A percentile compares a stretch with the other conserved stretches of the same genome.
These are phyloP conservation scores for Thinocorus orbignyianus DNA, from an alignment of 2,113 vertebrate species.

Conservation along the genomic window DNA sequence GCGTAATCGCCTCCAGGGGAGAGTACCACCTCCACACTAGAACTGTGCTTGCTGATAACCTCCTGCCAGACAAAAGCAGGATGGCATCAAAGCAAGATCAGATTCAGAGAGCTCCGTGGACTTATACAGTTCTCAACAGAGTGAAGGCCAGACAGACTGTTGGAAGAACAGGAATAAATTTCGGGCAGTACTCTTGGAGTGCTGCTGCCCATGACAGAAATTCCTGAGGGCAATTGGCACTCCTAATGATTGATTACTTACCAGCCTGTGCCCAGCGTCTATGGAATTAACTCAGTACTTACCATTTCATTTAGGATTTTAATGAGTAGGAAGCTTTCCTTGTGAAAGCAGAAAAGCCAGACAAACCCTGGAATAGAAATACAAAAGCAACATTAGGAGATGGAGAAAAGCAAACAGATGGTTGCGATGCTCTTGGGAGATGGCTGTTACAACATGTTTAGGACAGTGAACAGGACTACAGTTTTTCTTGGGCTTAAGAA, in stretches of 20 bases:
- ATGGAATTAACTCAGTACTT: slow-evolving; percentile 31
- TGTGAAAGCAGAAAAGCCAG: slow-evolving; percentile 78
- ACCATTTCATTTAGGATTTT: slow-evolving; percentile 83
- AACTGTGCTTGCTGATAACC: slow-evolving; percentile 76
- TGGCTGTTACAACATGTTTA: background rate
- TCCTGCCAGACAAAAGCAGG: slow-evolving; percentile 69
- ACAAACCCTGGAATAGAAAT: slow-evolving; percentile 78
- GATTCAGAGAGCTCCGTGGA: background rate
- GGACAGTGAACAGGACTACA: background rate
- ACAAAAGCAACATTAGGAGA: background rate
- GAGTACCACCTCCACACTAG: slow-evolving; percentile 75
- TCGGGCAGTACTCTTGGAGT: background rate
- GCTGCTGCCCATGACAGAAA: background rate
- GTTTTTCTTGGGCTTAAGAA: background rate
- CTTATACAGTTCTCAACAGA: background rate
- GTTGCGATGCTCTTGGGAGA: background rate
- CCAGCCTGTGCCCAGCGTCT: background rate
- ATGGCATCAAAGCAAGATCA: background rate
- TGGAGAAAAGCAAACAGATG: background rate
- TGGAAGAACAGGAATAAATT: background rate
- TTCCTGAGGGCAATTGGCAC: background rate
- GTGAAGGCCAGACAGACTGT: background rate
- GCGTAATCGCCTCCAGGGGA: slow-evolving; percentile 76
- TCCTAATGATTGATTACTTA: background rate
- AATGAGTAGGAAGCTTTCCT: slow-evolving; percentile 72